These are phyloP conservation scores for Rhamphomyia laevipes DNA, from an alignment of 2,888 invertebrate genomes.

Conservation along the genomic window DNA sequence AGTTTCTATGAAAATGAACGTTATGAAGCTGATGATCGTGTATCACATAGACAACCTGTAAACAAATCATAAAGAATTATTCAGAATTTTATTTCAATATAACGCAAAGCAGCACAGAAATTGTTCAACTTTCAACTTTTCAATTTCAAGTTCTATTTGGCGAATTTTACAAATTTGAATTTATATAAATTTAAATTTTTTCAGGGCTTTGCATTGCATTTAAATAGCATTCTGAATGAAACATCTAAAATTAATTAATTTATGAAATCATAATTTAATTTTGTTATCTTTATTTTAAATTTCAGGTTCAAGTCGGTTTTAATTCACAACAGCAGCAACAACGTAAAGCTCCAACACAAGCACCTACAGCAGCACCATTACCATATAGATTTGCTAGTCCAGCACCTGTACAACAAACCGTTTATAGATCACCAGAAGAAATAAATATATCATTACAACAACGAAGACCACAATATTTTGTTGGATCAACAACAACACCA, in stretches of 20 bases:
- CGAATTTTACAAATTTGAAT: too few relatives aligned
- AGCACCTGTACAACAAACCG: constrained; percentile 45
- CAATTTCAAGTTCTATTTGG: too few relatives aligned
- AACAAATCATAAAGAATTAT: constrained; percentile 3
- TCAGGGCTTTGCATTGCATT: too few relatives aligned
- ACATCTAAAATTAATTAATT: too few relatives aligned
- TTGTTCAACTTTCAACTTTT: too few relatives aligned
- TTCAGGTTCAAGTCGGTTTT: constrained; percentile 30
- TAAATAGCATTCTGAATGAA: too few relatives aligned
- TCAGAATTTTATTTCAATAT: background rate
- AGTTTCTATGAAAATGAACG: constrained; percentile 56
- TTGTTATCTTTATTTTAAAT: constrained; percentile 6
- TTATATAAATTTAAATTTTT: too few relatives aligned
- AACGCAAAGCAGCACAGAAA: too few relatives aligned
- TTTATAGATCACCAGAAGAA: constrained; percentile 75
- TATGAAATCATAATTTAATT: background rate
- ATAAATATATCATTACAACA: constrained; percentile 77
- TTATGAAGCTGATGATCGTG: constrained; percentile 32
- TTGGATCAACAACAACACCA: constrained; percentile 28
- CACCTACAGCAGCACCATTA: constrained; percentile 23
- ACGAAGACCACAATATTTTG: constrained; percentile 50
- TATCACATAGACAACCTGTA: constrained; percentile 30
- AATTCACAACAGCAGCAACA: constrained; percentile 24
- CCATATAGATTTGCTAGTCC: constrained; percentile 35
- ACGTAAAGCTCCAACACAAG: constrained; percentile 14